Conservation (phyloP, 2,113 vertebrate species). For the Azemiops feae region DNA sequence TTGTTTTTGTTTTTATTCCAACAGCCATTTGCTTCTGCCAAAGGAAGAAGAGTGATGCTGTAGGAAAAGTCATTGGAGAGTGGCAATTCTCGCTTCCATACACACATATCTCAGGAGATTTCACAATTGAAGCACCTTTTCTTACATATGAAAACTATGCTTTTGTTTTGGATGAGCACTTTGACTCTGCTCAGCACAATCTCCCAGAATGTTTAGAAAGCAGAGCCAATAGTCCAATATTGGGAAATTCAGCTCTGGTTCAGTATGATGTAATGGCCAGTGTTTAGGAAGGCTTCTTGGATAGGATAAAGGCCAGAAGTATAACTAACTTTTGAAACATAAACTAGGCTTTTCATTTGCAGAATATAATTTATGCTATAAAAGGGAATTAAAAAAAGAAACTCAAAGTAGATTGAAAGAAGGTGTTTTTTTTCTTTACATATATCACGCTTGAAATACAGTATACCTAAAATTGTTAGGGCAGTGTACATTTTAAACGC, state of each 20-base stretch:
- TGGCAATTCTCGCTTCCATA: background rate
- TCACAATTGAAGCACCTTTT: background rate
- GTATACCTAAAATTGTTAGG: background rate
- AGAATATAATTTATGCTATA: background rate
- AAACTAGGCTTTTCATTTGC: background rate
- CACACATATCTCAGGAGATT: background rate
- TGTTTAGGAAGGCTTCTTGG: background rate
- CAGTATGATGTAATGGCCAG: too few species aligned
- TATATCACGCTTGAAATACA: background rate
- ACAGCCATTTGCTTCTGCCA: background rate
- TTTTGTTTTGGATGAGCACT: background rate
- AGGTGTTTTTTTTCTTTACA: background rate
- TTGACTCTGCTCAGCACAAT: background rate
- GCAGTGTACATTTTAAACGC: background rate
- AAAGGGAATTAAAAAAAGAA: background rate
- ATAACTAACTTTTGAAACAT: background rate
- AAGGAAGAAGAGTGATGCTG: background rate
- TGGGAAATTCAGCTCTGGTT: background rate
- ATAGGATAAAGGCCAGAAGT: background rate
- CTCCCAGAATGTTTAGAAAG: background rate
- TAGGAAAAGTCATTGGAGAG: background rate
- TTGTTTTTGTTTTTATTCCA: background rate
- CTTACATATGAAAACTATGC: background rate
- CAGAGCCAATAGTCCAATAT: background rate
- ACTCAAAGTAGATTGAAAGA: background rate